phyloP scores from a whole-genome alignment of 2,888 invertebrate species.

The Endomychus coccineus region DNA sequence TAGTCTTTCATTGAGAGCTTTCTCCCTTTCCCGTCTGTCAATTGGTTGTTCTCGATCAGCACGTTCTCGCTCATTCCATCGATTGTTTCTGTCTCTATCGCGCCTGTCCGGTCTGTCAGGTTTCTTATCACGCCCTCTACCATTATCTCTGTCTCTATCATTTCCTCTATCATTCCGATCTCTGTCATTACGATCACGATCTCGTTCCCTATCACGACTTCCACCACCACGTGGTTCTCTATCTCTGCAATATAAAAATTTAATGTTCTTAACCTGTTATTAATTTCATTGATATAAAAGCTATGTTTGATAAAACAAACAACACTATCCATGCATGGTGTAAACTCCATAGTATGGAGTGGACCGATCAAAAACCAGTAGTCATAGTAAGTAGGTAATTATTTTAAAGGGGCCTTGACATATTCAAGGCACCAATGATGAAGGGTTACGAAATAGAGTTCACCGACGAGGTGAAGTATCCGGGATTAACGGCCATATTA shows the following conservation, averaged over 20 bases:
- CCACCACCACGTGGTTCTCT: slow-evolving; percentile 29
- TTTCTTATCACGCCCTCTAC: slow-evolving; percentile 30
- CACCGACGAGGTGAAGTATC: too few species aligned
- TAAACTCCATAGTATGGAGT: too few species aligned
- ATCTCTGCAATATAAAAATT: slow-evolving; percentile 11
- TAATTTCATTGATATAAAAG: background rate
- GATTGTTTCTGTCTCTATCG: slow-evolving; percentile 25
- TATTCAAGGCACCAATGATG: too few species aligned
- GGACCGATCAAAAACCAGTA: too few species aligned
- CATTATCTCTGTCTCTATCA: slow-evolving; percentile 18
- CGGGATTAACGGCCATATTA: too few species aligned
- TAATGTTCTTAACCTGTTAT: background rate
- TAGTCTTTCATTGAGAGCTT: slow-evolving; percentile 33
- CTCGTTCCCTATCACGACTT: slow-evolving; percentile 18
- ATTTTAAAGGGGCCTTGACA: too few species aligned
- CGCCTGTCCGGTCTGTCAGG: slow-evolving; percentile 20
- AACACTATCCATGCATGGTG: too few species aligned
- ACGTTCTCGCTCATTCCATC: slow-evolving; percentile 21
- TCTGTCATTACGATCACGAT: slow-evolving; percentile 29
- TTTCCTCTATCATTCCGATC: slow-evolving; percentile 30
- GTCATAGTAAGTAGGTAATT: too few species aligned
- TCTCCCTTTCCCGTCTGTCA: slow-evolving; percentile 31
- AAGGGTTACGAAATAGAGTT: too few species aligned
- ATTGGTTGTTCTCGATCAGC: slow-evolving; percentile 7
- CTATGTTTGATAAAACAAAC: background rate